Evolutionary conservation across 2,888 invertebrate genomes (phyloP), one percentile per base, ranked within the genome.

Genomic region (Dryobota labecula): DNA sequence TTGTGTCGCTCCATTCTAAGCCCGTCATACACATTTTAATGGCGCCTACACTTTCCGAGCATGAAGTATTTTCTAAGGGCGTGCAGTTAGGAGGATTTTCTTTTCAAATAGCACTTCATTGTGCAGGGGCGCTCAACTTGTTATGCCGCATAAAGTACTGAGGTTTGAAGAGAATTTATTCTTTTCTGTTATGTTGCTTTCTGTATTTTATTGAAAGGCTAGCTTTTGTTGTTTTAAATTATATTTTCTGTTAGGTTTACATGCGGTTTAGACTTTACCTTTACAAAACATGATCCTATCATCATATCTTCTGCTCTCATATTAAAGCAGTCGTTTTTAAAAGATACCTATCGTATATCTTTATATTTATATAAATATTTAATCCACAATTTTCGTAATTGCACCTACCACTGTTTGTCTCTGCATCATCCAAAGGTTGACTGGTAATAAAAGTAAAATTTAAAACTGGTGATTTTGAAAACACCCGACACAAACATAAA

Each of bases 11-110:
- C 9, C 49, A 13, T 15, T 4, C 38, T 56, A 41, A 70, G 24
- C 77, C 58, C 18, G 51, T 49, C 57, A 73, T 54, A 78, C 9
- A 78, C 38, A 78, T 73, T 69, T 73, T 74, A 78, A 80, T 78
- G 63, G 54, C 51, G 4, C 49, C 27, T 60, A 58, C 38, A 70
- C 64, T 63, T 67, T 63, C 54, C 11, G 11, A 70, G 63, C 60
- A 79, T 70, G 67, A 70, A 75, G 58, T 63, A 70, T 66, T 70
- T 77, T 57, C 47, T 58, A 70, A 70, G 66, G 62, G 76, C 41
- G 53, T 47, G 80, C 54, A 60, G 58, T 67, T 58, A 61, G 33
- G 38, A 62, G 53, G 76, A 64, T 78, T 80, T 69, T 78, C 71
- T 33, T 70, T 70, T 60, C 45, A 66, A 76, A 80, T 30, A 58